Conservation (phyloP, 2,888 invertebrate genomes). For the Enchytraeus crypticus region DNA sequence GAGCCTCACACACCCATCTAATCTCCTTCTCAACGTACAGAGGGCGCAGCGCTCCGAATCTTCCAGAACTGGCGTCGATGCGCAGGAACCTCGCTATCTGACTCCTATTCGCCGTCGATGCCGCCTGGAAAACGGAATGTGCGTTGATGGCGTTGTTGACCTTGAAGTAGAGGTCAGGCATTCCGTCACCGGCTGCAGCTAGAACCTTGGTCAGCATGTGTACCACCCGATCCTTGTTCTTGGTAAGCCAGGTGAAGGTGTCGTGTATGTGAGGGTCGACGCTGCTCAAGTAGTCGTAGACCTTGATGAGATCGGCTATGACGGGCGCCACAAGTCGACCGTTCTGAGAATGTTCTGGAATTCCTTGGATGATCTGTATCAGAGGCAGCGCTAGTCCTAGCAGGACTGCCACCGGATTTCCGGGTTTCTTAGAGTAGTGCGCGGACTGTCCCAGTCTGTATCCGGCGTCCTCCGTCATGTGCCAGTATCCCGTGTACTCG, state of each 20-base stretch:
- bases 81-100: slow-evolving; percentile 27
- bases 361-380: slow-evolving; percentile 29
- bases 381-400: slow-evolving; percentile 27
- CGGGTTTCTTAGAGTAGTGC: slow-evolving; percentile 21
- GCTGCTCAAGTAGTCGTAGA: slow-evolving; percentile 28
- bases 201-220: slow-evolving; percentile 30
- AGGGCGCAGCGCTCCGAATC: slow-evolving; percentile 28
- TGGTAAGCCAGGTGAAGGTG: slow-evolving; percentile 25
- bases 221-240: slow-evolving; percentile 30
- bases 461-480: slow-evolving; percentile 27
- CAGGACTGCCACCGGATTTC: slow-evolving; percentile 24
- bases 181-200: slow-evolving; percentile 27
- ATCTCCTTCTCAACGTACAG: slow-evolving; percentile 27
- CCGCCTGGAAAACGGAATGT: slow-evolving; percentile 24
- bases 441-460: slow-evolving; percentile 24
- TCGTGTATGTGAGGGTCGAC: slow-evolving; percentile 26
- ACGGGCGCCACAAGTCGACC: slow-evolving; percentile 27
- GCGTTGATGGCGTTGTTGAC: slow-evolving; percentile 28
- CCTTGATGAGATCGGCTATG: slow-evolving; percentile 26
- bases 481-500: slow-evolving; percentile 31
- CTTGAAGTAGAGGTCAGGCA: slow-evolving; percentile 31
- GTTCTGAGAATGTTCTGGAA: slow-evolving; percentile 25
- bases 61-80: slow-evolving; percentile 25
- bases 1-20: slow-evolving; percentile 28
- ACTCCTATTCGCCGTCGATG: slow-evolving; percentile 22